Percentiles rank a stretch among this genome's conserved stretches.
These are phyloP conservation scores for Iguana delicatissima DNA, from an alignment of 2,797 vertebrate species.

Conservation along the genomic window DNA sequence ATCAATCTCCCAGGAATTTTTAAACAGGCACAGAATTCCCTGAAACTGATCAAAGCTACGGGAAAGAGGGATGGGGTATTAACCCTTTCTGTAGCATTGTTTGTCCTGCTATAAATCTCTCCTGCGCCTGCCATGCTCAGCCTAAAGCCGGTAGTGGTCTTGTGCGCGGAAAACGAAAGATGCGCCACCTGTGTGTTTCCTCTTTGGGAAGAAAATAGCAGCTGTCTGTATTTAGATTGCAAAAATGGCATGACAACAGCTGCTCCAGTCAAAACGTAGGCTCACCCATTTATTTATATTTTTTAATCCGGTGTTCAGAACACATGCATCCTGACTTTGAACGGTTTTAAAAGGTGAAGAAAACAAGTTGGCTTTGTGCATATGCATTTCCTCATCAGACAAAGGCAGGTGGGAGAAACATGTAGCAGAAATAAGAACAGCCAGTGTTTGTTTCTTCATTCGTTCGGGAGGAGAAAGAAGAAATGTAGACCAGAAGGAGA, in stretches of 20 bases:
- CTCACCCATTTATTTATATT: no score
- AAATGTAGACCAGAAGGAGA: not conserved
- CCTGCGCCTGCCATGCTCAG: not conserved
- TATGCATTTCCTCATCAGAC: not conserved
- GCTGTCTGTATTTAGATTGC: not conserved
- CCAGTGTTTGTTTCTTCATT: no score
- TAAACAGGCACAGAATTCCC: not conserved
- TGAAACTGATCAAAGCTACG: not conserved
- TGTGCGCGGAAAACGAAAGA: not conserved
- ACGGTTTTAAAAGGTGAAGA: not conserved
- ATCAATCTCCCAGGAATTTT: not conserved
- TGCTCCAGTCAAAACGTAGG: not conserved
- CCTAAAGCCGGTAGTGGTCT: not conserved
- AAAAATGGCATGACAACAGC: not conserved
- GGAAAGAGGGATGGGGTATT: not conserved
- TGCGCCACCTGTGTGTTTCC: not conserved
- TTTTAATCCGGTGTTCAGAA: not conserved
- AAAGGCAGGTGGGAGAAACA: not conserved
- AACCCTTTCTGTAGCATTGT: not conserved
- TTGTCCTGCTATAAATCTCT: not conserved
- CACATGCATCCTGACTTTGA: not conserved
- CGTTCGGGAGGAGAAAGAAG: not conserved
- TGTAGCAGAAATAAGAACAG: not conserved
- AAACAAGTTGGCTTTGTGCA: not conserved
- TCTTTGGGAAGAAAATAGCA: not conserved